These are phyloP conservation scores for Umimayanthus chanpuru DNA, from an alignment of 92 coral and sea anemone species.

Conservation along the genomic window DNA sequence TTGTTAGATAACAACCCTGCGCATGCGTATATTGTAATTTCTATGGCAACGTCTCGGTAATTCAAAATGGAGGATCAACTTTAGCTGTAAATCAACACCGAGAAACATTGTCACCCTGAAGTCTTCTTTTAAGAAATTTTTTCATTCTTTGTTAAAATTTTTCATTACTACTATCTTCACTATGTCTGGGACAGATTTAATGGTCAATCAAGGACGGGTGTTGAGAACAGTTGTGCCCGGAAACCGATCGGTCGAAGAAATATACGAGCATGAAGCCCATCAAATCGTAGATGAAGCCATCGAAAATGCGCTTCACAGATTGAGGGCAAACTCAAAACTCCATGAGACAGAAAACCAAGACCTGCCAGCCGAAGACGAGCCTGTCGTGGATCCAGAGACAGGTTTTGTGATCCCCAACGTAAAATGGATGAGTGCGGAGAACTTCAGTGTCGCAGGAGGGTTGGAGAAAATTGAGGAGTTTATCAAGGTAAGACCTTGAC, in stretches of 20 bases:
- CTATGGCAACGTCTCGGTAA: constrained; percentile 36
- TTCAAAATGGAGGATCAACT: constrained; percentile 45
- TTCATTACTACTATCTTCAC: background rate
- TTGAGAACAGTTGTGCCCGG: constrained; percentile 78
- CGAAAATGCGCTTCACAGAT: constrained; percentile 85
- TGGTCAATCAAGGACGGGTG: constrained; percentile 47
- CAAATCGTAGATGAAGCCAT: constrained; percentile 96
- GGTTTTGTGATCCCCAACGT: constrained; percentile 82
- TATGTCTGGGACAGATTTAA: constrained; percentile 30
- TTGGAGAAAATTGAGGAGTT: constrained; percentile 91
- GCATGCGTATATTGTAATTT: constrained; percentile 24
- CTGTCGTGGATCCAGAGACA: constrained; percentile 76
- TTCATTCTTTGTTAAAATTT: background rate
- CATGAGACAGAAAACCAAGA: background rate
- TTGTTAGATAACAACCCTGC: background rate
- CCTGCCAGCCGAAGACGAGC: constrained; percentile 62
- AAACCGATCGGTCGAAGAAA: constrained; percentile 74
- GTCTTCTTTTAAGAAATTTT: background rate
- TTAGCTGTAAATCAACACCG: background rate
- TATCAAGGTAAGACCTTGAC: constrained; percentile 59
- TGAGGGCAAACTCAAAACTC: constrained; percentile 42
- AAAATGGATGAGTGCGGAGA: constrained; percentile 94
- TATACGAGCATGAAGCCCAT: constrained; percentile 91
- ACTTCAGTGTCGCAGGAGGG: constrained; percentile 90
- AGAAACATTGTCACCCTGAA: background rate